Percentiles rank a stretch among this genome's conserved stretches.
Evolutionary conservation across 2,888 invertebrate genomes (phyloP).

Genomic region (Parochlus steinenii): DNA sequence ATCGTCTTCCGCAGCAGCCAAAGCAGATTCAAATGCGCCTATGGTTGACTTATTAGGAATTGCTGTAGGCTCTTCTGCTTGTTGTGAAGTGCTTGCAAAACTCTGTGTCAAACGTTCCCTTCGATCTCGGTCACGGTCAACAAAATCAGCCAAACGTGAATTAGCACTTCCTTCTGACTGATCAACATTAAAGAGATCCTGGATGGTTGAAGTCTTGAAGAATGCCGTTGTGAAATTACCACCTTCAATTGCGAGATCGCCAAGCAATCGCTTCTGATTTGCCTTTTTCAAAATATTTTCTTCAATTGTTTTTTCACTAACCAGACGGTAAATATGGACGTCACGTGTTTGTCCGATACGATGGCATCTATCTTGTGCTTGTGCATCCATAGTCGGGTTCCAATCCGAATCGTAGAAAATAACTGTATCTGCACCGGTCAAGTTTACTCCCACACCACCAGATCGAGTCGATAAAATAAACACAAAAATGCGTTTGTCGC

Average conservation of each 20-base stretch:
- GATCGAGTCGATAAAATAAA: slow-evolving; percentile 96
- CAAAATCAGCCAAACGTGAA: slow-evolving; percentile 38
- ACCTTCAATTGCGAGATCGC: slow-evolving; percentile 94
- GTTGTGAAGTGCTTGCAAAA: slow-evolving; percentile 16
- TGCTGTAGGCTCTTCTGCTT: slow-evolving; percentile 15
- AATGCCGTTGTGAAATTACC: slow-evolving; percentile 97
- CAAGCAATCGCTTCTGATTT: slow-evolving; percentile 88
- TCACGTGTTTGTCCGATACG: slow-evolving; percentile 98
- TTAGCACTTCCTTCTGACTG: slow-evolving; percentile 41
- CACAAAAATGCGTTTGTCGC: slow-evolving; percentile 84
- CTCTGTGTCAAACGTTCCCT: slow-evolving; percentile 18
- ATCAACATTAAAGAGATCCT: slow-evolving; percentile 76
- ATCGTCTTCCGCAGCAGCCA: slow-evolving; percentile 89
- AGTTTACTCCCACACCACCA: slow-evolving; percentile 94
- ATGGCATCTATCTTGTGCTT: slow-evolving; percentile 92
- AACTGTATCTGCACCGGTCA: slow-evolving; percentile 97
- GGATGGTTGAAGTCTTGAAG: slow-evolving; percentile 84
- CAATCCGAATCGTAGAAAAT: slow-evolving; percentile 99
- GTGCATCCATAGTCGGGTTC: slow-evolving; percentile 99
- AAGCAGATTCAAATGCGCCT: slow-evolving; percentile 58
- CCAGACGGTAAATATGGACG: slow-evolving; percentile 94
- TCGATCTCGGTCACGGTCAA: slow-evolving; percentile 34
- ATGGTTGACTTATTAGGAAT: slow-evolving; percentile 33
- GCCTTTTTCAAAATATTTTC: slow-evolving; percentile 99
- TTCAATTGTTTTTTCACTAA: slow-evolving; percentile 94